Conservation (phyloP, 1,140 invertebrate genomes). For the Drosophila nigromelanica region DNA sequence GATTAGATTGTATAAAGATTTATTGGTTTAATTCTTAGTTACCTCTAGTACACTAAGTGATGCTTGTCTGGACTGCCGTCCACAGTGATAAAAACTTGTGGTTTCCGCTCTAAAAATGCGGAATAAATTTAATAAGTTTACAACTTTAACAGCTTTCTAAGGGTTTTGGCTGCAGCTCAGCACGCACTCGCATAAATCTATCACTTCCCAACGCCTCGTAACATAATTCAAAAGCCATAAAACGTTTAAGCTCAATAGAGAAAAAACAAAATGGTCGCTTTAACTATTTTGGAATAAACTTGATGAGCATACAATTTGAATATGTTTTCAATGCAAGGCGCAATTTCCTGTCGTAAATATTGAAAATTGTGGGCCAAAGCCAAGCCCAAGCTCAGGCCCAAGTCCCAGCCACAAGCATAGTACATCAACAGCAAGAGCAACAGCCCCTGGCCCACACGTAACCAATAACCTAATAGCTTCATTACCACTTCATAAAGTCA, state of each 20-base stretch:
- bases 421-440: neutral
- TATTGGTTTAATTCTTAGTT: too few relatives aligned
- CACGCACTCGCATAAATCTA: slow-evolving; percentile 71
- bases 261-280: slow-evolving; percentile 38
- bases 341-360: slow-evolving; percentile 81
- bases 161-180: slow-evolving; percentile 12
- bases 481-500: slow-evolving; percentile 82
- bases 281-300: slow-evolving; percentile 18
- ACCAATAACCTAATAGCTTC: slow-evolving; percentile 70
- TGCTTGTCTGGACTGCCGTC: too few relatives aligned
- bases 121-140: neutral
- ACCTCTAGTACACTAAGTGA: too few relatives aligned
- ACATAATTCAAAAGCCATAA: slow-evolving; percentile 64
- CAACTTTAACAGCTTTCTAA: slow-evolving; percentile 17
- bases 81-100: neutral
- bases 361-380: slow-evolving; percentile 72
- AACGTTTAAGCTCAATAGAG: slow-evolving; percentile 21
- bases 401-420: neutral
- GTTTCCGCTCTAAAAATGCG: slow-evolving; percentile 9
- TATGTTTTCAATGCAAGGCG: slow-evolving; percentile 69
- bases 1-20: too few relatives aligned
- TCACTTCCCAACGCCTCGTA: slow-evolving; percentile 52
- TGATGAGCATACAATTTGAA: slow-evolving; percentile 22
- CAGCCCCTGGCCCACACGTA: slow-evolving; percentile 17
- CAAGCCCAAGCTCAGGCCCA: slow-evolving; percentile 24